Evolutionary conservation across 2,888 invertebrate species (phyloP), one percentile per base, ranked within the genome.

Genomic region (Diadegma fenestrale): DNA sequence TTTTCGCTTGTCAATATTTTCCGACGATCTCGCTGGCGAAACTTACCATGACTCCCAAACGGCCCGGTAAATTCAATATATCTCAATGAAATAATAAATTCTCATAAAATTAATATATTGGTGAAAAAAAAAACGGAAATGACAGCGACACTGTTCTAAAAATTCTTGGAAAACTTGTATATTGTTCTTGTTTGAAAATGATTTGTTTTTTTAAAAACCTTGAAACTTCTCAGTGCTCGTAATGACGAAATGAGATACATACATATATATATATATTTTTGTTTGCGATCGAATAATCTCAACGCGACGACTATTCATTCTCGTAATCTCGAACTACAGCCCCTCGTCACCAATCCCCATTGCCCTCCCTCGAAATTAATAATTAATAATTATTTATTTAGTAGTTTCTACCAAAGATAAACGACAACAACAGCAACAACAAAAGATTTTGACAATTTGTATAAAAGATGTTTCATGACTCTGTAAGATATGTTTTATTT

Each of bases 341-440:
- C 72, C 63, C 45, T 19, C 41, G 7, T 54, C 22, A 51, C 51
- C 51, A 51, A 58, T 58, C 37, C 68, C 64, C 45, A 43, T 19
- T n/a, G 48, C 82, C 81, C 72, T 75, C 80, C 69, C 68, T 80
- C 73, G 68, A 86, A 87, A 88, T 85, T 88, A 79, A 86, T 91
- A 91, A 91, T 90, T 88, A 90, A 92, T 90, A 88, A 92, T 93
- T 4, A 92, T 93, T 93, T 93, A 93, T 93, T 93, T 93, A 91
- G 91, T 93, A 93, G 92, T 92, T 92, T 91, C 90, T 93, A 94
- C 94, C 94, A 94, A 94, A 94, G 94, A 94, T 91, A 87, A 90
- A 88, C 14, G 26, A 26, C 58, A 58, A 58, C 26, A 54, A 54
- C 54, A 48, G n/a, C 48, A 48, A 48, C 48, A 88, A 85, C 22